Evolutionary conservation across 1,140 invertebrate genomes (phyloP), one percentile per base, ranked within the genome.

Genomic region (Yoshiicerus persimilis): DNA sequence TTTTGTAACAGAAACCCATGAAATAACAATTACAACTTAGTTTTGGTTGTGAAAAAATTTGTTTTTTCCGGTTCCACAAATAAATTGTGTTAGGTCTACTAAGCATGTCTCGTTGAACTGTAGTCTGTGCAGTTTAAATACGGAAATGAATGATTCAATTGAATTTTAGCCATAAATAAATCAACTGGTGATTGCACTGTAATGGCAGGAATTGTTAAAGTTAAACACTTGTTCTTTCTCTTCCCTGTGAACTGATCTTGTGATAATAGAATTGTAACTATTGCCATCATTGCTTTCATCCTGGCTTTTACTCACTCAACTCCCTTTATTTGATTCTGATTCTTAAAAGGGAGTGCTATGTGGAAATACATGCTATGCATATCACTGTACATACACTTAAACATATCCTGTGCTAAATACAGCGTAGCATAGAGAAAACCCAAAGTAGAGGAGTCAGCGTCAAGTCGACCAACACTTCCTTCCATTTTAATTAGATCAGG

Each of bases 101-200:
- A 30, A 27, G 30, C 27, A 32, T 30, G 13, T 6, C 25, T 20
- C 64, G 9, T 30, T 47, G 41, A 2, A 11, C 3, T 8, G 2
- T 5, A 5, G 5, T 70, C 3, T 32, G 5, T 34, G 34, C 30
- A 36, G 34, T 38, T 80, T 36, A n/a, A 36, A 36, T 10, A 3
- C 75, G 75, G 75, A 80, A 80, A 80, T 80, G 75, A 80, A 80
- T 80, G 20, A 34, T 80, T 38, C 75, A n/a, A 80, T 36, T 80
- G 30, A 32, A 30, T 30, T 80, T 34, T 32, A 4, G 30, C 8
- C 20, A 80, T 80, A 80, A 80, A 80, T 80, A 80, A 80, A 36
- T 80, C 75, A 38, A 34, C 20, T 80, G n/a, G 34, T 80, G 75
- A 80, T 34, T 80, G n/a, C n/a, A 36, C 5, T 80, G 32, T 32